Base-by-base conservation (phyloP, 30 jellyfish, hydroid and myxozoan species). In the Aurelia sp. region DNA sequence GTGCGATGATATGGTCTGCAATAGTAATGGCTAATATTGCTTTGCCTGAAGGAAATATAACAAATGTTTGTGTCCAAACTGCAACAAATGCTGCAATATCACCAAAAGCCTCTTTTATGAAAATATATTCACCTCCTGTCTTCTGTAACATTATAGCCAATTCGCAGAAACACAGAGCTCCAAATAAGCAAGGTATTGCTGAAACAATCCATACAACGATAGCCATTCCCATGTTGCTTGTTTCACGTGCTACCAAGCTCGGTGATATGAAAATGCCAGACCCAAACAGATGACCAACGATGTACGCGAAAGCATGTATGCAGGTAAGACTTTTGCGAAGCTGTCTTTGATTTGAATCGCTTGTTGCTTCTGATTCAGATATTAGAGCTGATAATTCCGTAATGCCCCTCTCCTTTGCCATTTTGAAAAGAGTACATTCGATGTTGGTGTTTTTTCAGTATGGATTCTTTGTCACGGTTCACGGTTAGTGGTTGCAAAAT, bases 221-320 rank as follows among this genome's bases (percentile, higher is more conserved):
- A 13, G 77, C 65, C 77, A 82, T 19, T 15, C 97, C 93, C 62
- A 69, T 33, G 16, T 69, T 69, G 30, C 61, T 69, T 35, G 80
- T 69, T 33, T 81, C 60, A 62, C 40, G 57, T 18, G 76, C 76
- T 11, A 78, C 96, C n/a, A 88, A 27, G 16, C 89, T 66, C 3
- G 96, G 96, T 13, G 96, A 88, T 13, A 88, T 74, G 44, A 78
- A 88, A 7, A 88, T 73, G 2, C 96, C 96, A 62, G 96, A 61
- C 8, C 96, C 96, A 40, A 88, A n/a, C 6, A 88, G 35, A 21
- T 22, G 33, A 17, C 96, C 89, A 73, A 88, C 84, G 13, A 80
- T 51, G 40, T 63, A 60, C 6, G 83, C 31, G 57, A 88, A 78
- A 3, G 81, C 94, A 37, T 81, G 89, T 1, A 33, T n/a, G 53